phyloP scores from a whole-genome alignment of 2,888 invertebrate genomes.

The Drosophila pegasa region DNA sequence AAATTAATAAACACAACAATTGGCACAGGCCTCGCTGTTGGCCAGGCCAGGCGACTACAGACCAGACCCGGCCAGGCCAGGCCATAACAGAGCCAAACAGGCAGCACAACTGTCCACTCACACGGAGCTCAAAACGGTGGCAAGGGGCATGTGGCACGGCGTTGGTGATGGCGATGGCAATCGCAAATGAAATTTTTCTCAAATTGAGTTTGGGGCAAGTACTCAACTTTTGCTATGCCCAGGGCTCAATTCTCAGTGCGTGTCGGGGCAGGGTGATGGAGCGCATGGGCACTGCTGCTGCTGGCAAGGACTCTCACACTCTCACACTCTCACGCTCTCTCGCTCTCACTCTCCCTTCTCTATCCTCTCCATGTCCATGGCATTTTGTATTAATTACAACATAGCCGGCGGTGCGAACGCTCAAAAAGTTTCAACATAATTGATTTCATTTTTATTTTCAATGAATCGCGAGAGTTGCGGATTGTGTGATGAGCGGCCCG shows the following conservation, averaged over 20 bases:
- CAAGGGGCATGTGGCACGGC: not conserved
- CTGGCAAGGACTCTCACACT: slow-evolving; percentile 10
- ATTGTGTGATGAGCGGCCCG: slow-evolving; percentile 35
- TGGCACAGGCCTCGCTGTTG: slow-evolving; percentile 48
- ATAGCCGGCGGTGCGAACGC: slow-evolving; percentile 65
- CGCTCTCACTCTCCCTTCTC: not conserved
- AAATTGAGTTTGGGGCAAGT: slow-evolving; percentile 76
- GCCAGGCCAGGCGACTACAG: slow-evolving; percentile 11
- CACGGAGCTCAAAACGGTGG: slow-evolving; percentile 43
- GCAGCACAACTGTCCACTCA: slow-evolving; percentile 74
- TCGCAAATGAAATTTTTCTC: slow-evolving; percentile 76
- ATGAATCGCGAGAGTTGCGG: slow-evolving; percentile 29
- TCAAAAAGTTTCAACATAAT: slow-evolving; percentile 73
- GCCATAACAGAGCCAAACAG: slow-evolving; percentile 6
- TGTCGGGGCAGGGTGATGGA: slow-evolving; percentile 2
- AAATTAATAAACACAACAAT: slow-evolving; percentile 79
- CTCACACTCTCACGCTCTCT: not conserved
- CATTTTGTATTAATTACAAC: slow-evolving; percentile 79
- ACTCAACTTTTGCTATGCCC: slow-evolving; percentile 74
- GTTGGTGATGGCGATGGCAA: slow-evolving; percentile 51
- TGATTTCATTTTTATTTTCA: slow-evolving; percentile 72
- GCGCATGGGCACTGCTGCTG: slow-evolving; percentile 1
- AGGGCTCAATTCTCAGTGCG: slow-evolving; percentile 34
- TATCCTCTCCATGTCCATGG: slow-evolving; percentile 25
- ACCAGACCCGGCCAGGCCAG: slow-evolving; percentile 12